phyloP scores from a whole-genome alignment of 1,140 invertebrate species.

The Diploscapter pachys region DNA sequence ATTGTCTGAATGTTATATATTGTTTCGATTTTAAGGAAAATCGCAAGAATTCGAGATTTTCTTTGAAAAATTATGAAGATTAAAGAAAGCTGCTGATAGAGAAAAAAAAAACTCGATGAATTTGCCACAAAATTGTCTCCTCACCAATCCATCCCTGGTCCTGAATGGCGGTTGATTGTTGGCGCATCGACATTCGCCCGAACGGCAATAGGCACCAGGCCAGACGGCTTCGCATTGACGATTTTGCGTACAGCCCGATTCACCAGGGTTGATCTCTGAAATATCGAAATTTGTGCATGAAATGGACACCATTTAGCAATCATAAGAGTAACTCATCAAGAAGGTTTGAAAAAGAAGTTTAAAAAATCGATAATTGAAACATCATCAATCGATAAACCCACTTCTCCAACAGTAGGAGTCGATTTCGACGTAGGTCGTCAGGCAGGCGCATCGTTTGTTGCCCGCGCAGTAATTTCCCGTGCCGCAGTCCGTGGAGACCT shows the following conservation, averaged over 20 bases:
- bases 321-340: background rate
- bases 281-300: background rate
- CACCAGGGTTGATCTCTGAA: slow-evolving; percentile 57
- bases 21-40: too few relatives aligned
- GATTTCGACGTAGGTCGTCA: slow-evolving; percentile 58
- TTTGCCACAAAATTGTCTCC: background rate
- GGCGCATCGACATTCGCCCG: slow-evolving; percentile 55
- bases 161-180: slow-evolving; percentile 58
- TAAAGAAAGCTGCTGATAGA: too few relatives aligned
- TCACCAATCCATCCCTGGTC: slow-evolving; percentile 51
- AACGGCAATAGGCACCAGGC: slow-evolving; percentile 56
- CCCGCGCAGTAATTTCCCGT: slow-evolving; percentile 59
- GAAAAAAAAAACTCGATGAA: background rate
- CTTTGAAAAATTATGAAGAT: too few relatives aligned
- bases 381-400: slow-evolving; percentile 32
- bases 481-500: slow-evolving; percentile 55
- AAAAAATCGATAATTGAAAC: background rate
- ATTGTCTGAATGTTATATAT: too few relatives aligned
- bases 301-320: background rate
- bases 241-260: slow-evolving; percentile 58
- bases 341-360: background rate
- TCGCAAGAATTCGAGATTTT: too few relatives aligned
- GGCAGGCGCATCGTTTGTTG: slow-evolving; percentile 57
- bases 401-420: slow-evolving; percentile 58
- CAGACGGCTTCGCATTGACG: slow-evolving; percentile 57